These are phyloP conservation scores for Tenthredo notha DNA, from an alignment of 2,888 invertebrate genomes.

Conservation along the genomic window DNA sequence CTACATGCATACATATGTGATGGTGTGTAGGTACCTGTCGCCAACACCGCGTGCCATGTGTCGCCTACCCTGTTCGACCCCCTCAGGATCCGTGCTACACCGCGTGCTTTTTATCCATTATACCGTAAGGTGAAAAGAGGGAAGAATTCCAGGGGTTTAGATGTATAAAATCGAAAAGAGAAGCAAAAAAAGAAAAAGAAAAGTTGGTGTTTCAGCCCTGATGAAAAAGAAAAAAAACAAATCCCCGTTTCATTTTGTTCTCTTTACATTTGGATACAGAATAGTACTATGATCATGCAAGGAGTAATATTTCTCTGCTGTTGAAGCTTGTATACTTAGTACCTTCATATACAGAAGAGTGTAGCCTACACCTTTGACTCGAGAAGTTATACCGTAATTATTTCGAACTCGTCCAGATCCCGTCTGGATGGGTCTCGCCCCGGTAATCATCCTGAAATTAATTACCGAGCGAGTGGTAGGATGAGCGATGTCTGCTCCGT, in stretches of 20 bases:
- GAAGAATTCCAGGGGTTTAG: neutral
- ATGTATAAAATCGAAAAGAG: neutral
- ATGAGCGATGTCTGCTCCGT: slow-evolving; percentile 64
- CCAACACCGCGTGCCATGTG: slow-evolving; percentile 29
- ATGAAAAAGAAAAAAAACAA: neutral
- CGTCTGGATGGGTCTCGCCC: slow-evolving; percentile 53
- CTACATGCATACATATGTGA: neutral
- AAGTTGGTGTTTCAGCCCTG: neutral
- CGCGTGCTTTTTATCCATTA: slow-evolving; percentile 8
- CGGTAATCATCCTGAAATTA: slow-evolving; percentile 71
- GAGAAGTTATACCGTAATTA: slow-evolving; percentile 43
- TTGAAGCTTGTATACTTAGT: neutral
- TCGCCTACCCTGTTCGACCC: slow-evolving; percentile 33
- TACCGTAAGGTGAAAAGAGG: neutral
- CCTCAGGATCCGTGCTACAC: neutral
- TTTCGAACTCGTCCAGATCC: slow-evolving; percentile 1
- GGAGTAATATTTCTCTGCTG: neutral
- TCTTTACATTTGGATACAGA: neutral
- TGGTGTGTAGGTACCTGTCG: slow-evolving; percentile 36
- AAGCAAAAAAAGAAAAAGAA: neutral
- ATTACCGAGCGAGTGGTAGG: slow-evolving; percentile 68
- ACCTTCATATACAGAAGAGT: neutral
- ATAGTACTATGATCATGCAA: neutral
- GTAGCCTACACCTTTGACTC: slow-evolving; percentile 17
- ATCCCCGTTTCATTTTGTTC: neutral